Percentiles rank a stretch among this genome's conserved stretches.
Conservation (phyloP, 2,888 invertebrate species). For the Polydrusus tereticollis region DNA sequence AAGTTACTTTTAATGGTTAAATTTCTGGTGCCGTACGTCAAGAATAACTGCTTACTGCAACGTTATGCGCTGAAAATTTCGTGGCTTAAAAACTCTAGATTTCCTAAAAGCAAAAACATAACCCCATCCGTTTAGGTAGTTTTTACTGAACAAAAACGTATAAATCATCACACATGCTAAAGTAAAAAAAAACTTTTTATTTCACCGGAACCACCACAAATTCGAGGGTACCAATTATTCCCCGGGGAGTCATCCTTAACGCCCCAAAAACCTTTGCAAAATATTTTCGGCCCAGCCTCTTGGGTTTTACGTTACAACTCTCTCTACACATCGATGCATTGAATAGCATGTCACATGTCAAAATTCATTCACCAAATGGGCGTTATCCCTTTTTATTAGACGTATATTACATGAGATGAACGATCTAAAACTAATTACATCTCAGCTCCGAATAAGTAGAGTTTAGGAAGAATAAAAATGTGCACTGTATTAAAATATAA, state of each 20-base stretch:
- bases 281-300: conserved; percentile 33
- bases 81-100: too few relatives aligned
- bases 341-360: conserved; percentile 42
- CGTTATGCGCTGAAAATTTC: too few relatives aligned
- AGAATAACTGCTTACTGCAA: too few relatives aligned
- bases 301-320: conserved; percentile 40
- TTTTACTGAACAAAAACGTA: background rate
- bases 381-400: conserved; percentile 45
- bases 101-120: too few relatives aligned
- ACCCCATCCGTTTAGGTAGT: too few relatives aligned
- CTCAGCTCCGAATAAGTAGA: conserved; percentile 26
- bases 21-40: too few relatives aligned
- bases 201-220: conserved; percentile 22
- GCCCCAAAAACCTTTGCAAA: conserved; percentile 45
- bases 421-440: conserved; percentile 47
- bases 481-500: too few relatives aligned
- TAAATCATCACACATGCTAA: conserved; percentile 6
- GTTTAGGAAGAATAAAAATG: conserved; percentile 28
- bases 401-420: conserved; percentile 39
- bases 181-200: conserved; percentile 1
- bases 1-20: too few relatives aligned
- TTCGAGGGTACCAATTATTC: conserved; percentile 59
- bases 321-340: conserved; percentile 40
- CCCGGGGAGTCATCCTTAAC: conserved; percentile 59
- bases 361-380: conserved; percentile 45